Evolutionary conservation across 2,113 vertebrate species (phyloP).

Genomic region (Periophthalmodon schlosseri): DNA sequence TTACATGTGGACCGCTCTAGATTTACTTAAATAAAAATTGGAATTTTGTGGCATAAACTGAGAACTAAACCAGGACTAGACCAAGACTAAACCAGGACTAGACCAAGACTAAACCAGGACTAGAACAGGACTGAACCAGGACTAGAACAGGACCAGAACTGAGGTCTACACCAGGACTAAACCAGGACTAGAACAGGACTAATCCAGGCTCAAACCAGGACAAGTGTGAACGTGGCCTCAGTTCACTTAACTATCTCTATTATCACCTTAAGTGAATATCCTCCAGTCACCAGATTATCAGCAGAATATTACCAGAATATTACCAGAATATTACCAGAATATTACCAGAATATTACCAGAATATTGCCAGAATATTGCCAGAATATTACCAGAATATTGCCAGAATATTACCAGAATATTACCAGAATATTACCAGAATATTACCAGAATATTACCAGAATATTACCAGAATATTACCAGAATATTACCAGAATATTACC

Average conservation of each 20-base stretch:
- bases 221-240: neutral
- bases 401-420: neutral
- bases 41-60: too few relatives aligned
- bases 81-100: too few relatives aligned
- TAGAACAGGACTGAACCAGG: too few relatives aligned
- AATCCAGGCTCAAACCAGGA: too few relatives aligned
- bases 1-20: too few relatives aligned
- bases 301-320: neutral
- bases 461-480: neutral
- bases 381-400: neutral
- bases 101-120: too few relatives aligned
- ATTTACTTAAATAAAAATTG: too few relatives aligned
- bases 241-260: neutral
- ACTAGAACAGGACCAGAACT: too few relatives aligned
- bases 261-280: neutral
- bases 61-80: too few relatives aligned
- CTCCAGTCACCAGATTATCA: neutral
- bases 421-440: neutral
- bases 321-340: neutral
- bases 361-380: neutral
- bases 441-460: neutral
- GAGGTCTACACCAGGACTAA: too few relatives aligned
- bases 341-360: neutral
- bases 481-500: neutral
- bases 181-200: too few relatives aligned